phyloP scores from a whole-genome alignment of 1,140 invertebrate species.

The Plectus sambesii region DNA sequence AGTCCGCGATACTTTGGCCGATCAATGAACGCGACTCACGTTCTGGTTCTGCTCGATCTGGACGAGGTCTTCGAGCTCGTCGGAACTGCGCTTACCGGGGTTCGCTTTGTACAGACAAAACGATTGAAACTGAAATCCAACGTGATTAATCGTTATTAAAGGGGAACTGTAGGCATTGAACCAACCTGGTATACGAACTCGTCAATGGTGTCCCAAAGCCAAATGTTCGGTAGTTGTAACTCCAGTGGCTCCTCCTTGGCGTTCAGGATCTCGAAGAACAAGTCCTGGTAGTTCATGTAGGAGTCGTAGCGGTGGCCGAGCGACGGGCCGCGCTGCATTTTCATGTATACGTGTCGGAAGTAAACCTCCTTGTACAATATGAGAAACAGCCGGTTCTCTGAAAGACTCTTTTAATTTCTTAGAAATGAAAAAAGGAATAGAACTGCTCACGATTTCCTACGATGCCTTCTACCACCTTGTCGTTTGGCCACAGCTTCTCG shows the following conservation, averaged over 20 bases:
- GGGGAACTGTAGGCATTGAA: conserved; percentile 20
- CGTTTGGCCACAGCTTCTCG: conserved; percentile 42
- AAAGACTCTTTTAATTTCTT: no score
- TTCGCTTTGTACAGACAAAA: conserved; percentile 83
- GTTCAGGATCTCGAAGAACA: conserved; percentile 88
- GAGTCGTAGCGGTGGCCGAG: conserved; percentile 83
- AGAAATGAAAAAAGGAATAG: conserved; percentile 14
- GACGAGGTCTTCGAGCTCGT: conserved; percentile 61
- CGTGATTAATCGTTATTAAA: no score
- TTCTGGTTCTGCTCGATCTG: conserved; percentile 66
- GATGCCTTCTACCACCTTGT: conserved; percentile 32
- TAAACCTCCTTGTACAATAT: conserved; percentile 95
- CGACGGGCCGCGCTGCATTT: conserved; percentile 59
- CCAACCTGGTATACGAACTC: conserved; percentile 63
- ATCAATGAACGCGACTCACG: conserved; percentile 34
- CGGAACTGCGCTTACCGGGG: conserved; percentile 66
- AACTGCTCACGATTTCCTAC: conserved; percentile 27
- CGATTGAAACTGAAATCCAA: conserved; percentile 84
- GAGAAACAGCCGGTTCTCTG: conserved; percentile 58
- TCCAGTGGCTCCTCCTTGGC: conserved; percentile 72
- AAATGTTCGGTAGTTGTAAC: conserved; percentile 88
- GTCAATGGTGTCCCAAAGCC: conserved; percentile 99
- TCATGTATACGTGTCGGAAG: conserved; percentile 88
- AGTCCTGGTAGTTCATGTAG: conserved; percentile 93
- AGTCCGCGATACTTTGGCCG: conserved; percentile 1